Percentiles rank a stretch among this genome's conserved stretches.
These are phyloP conservation scores for Dromius quadrimaculatus DNA, from an alignment of 2,888 invertebrate species.

Conservation along the genomic window DNA sequence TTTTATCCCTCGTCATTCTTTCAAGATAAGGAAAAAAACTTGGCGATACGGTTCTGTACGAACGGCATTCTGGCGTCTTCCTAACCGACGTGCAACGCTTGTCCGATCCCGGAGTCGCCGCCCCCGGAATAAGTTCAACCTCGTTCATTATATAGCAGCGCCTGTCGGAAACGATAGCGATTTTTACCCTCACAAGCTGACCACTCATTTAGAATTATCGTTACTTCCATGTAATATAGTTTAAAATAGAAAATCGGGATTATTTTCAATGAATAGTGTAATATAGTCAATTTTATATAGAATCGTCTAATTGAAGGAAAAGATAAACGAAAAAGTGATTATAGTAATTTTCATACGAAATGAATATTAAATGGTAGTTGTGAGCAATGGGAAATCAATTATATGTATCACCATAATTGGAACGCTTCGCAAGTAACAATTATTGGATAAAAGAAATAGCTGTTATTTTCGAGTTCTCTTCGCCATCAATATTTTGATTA, in stretches of 20 bases:
- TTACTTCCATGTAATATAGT: slow-evolving; percentile 13
- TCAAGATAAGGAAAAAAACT: neutral
- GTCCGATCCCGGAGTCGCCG: neutral
- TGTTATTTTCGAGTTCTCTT: too few species aligned
- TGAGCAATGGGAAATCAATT: too few species aligned
- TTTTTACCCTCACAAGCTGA: slow-evolving; percentile 2
- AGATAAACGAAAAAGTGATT: too few species aligned
- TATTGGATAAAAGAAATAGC: too few species aligned
- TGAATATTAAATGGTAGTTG: too few species aligned
- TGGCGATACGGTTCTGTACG: neutral
- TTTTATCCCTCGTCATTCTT: too few species aligned
- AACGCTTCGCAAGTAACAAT: too few species aligned
- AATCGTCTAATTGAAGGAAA: too few species aligned
- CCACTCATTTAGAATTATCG: slow-evolving; percentile 25
- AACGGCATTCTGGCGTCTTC: neutral
- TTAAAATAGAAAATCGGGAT: neutral
- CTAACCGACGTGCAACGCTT: neutral
- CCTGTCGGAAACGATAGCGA: neutral
- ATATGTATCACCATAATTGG: too few species aligned
- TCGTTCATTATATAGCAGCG: slow-evolving; percentile 5
- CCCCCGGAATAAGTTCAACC: slow-evolving; percentile 11
- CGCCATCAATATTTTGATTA: too few species aligned
- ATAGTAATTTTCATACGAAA: too few species aligned
- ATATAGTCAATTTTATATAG: too few species aligned
- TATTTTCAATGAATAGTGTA: slow-evolving; percentile 14